These are phyloP conservation scores for Natator depressus DNA, from an alignment of 2,113 vertebrate species.

Conservation along the genomic window DNA sequence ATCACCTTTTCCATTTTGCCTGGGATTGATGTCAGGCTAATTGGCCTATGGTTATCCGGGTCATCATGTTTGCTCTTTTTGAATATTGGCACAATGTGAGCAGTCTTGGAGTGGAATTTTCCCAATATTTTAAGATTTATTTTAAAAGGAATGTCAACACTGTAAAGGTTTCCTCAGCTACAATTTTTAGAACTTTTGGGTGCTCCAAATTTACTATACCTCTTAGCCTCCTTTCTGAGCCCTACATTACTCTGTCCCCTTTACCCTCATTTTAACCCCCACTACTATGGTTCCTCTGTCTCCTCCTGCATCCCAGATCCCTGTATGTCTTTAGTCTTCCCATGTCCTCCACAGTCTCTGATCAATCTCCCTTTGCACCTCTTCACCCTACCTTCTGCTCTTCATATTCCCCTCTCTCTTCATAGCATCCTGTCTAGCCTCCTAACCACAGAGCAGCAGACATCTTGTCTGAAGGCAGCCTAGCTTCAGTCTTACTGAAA, in stretches of 20 bases:
- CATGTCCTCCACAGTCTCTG: not conserved
- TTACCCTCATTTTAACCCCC: not conserved
- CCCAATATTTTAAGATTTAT: not conserved
- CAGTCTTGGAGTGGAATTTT: not conserved
- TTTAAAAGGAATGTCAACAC: too few relatives aligned
- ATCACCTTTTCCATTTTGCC: not conserved
- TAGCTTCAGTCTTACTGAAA: not conserved
- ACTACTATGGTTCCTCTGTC: not conserved
- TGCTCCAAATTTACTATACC: too few relatives aligned
- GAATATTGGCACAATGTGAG: not conserved
- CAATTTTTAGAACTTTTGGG: too few relatives aligned
- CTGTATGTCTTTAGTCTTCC: too few relatives aligned
- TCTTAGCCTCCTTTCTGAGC: not conserved
- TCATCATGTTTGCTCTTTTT: not conserved
- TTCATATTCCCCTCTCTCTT: not conserved
- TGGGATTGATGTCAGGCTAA: not conserved
- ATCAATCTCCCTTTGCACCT: not conserved
- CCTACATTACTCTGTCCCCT: not conserved
- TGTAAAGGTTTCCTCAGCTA: too few relatives aligned
- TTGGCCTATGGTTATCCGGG: not conserved
- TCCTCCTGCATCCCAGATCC: not conserved
- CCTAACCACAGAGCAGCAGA: not conserved
- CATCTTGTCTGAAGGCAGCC: not conserved
- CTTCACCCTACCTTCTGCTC: not conserved
- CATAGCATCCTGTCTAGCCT: not conserved